Evolutionary conservation across 2,113 vertebrate species (phyloP).

Genomic region (Todiramphus chloris): DNA sequence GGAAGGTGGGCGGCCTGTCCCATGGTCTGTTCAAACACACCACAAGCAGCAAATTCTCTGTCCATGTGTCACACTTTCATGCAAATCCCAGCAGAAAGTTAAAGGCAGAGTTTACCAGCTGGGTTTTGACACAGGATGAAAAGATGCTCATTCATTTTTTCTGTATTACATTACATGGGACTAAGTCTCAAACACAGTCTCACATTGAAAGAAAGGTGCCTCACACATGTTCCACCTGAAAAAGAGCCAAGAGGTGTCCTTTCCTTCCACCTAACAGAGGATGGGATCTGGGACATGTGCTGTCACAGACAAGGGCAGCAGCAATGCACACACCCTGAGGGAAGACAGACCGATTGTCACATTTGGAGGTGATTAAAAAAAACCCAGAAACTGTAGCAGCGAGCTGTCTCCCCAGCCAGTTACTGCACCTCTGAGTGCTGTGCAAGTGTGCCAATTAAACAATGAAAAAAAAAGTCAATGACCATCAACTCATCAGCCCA

Average conservation of each 20-base stretch:
- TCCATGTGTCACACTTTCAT: neutral
- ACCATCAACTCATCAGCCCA: neutral
- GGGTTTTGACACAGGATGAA: neutral
- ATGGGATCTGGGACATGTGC: neutral
- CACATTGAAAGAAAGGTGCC: neutral
- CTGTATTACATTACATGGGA: neutral
- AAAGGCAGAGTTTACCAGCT: neutral
- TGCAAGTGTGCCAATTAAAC: neutral
- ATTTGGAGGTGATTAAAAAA: neutral
- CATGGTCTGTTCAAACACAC: neutral
- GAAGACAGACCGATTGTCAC: neutral
- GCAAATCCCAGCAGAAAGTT: constrained; percentile 3
- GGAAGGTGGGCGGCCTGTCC: neutral
- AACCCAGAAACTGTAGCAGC: neutral
- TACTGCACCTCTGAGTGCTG: neutral
- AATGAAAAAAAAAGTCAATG: neutral
- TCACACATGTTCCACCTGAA: neutral
- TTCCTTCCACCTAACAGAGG: neutral
- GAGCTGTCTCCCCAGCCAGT: neutral
- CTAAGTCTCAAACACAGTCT: neutral
- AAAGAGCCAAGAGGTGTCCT: neutral
- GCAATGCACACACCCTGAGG: neutral
- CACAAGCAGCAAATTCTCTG: neutral
- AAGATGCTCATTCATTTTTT: neutral
- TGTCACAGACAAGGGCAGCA: neutral